A percentile compares a stretch with the other conserved stretches of the same genome.
Evolutionary conservation across 2,113 vertebrate genomes (phyloP).

Genomic region (Prinia subflava): DNA sequence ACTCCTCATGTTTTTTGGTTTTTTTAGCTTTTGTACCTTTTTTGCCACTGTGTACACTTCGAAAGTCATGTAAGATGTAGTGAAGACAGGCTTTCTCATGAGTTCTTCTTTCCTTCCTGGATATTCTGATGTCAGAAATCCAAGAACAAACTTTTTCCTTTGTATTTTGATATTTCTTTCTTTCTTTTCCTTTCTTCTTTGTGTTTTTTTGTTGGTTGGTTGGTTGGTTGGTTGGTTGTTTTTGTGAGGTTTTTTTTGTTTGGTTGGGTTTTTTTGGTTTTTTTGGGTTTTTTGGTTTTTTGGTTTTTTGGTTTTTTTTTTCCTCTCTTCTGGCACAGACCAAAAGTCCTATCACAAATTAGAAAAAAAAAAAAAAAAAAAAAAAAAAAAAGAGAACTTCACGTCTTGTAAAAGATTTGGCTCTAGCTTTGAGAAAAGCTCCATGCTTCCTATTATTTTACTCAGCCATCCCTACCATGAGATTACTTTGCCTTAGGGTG

Average conservation of each 20-base stretch:
- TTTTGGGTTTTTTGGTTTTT: too few relatives aligned
- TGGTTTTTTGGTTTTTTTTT: neutral
- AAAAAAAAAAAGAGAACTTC: neutral
- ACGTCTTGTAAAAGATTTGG: neutral
- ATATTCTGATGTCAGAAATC: slow-evolving; percentile 36
- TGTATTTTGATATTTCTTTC: neutral
- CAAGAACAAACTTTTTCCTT: slow-evolving; percentile 25
- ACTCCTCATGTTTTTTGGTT: neutral
- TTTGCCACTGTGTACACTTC: accelerated
- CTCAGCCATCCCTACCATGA: neutral
- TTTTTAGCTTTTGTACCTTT: neutral
- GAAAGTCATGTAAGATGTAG: neutral
- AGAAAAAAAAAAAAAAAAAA: neutral
- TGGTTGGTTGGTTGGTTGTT: too few relatives aligned
- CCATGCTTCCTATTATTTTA: neutral
- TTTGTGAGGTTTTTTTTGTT: too few relatives aligned
- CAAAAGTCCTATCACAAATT: neutral
- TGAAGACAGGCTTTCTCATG: slow-evolving; percentile 31
- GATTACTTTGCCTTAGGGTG: neutral
- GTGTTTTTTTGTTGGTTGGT: too few relatives aligned
- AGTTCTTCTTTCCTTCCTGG: slow-evolving; percentile 38
- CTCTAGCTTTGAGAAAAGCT: neutral
- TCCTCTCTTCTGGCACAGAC: neutral
- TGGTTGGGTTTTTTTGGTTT: too few relatives aligned
- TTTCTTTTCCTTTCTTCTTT: too few relatives aligned